phyloP scores from a whole-genome alignment of 2,797 vertebrate genomes.

The Sciaenops ocellatus region DNA sequence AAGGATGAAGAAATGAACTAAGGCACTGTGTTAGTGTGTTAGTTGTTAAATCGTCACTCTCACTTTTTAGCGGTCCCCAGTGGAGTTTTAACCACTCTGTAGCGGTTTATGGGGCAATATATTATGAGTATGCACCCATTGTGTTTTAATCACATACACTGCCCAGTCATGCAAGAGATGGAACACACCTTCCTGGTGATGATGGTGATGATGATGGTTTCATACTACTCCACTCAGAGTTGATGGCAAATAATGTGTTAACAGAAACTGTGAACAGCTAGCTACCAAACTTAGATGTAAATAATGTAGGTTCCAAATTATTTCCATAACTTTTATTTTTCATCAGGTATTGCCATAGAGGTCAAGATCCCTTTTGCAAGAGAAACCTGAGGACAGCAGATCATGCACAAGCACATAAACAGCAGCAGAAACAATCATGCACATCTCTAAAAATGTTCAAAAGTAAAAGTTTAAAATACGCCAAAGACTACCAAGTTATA shows the following conservation, averaged over 20 bases:
- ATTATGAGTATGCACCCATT: not conserved
- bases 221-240: no score
- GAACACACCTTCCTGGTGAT: not conserved
- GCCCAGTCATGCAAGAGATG: not conserved
- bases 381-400: not conserved
- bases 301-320: not conserved
- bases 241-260: not conserved
- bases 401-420: not conserved
- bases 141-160: not conserved
- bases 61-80: not conserved
- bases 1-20: not conserved
- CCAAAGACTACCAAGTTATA: not conserved
- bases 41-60: not conserved
- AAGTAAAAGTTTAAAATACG: not conserved
- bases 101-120: not conserved
- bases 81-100: not conserved
- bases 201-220: not conserved
- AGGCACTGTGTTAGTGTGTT: not conserved
- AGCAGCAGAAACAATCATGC: not conserved
- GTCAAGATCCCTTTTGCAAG: not conserved
- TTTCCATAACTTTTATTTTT: not conserved
- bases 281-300: not conserved
- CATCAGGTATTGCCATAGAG: not conserved
- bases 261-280: not conserved
- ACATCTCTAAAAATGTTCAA: not conserved